A percentile compares a stretch with the other conserved stretches of the same genome.
Evolutionary conservation across 2,113 vertebrate genomes (phyloP).

Genomic region (Numenius arquata): DNA sequence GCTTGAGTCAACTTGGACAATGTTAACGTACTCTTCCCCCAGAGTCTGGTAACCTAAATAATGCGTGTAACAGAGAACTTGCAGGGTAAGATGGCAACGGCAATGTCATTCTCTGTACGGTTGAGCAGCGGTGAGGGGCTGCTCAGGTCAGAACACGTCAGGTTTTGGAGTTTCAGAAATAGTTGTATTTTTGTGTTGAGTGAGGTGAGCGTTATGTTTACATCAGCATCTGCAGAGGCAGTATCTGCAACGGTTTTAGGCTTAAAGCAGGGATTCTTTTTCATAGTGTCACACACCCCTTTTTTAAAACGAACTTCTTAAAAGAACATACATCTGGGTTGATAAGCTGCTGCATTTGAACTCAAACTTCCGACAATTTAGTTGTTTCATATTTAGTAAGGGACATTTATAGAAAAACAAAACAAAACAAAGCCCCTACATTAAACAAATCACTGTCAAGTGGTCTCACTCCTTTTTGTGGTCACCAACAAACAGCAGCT

Average conservation of each 20-base stretch:
- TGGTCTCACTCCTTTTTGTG: rapidly evolving
- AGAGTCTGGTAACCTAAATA: slow-evolving; percentile 89
- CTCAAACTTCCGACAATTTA: neutral
- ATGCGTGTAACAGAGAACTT: rapidly evolving
- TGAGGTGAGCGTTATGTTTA: rapidly evolving
- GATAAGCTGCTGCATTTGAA: neutral
- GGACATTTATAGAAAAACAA: neutral
- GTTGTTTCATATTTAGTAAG: neutral
- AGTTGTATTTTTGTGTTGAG: neutral
- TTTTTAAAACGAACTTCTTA: neutral
- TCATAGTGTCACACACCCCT: too few species aligned
- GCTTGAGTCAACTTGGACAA: slow-evolving; percentile 88
- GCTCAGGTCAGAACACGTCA: neutral
- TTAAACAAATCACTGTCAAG: rapidly evolving
- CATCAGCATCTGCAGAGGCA: neutral
- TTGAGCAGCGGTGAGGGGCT: neutral
- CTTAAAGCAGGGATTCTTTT: neutral
- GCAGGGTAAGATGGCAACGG: neutral
- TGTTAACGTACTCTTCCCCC: slow-evolving; percentile 91
- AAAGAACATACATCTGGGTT: neutral
- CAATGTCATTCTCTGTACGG: neutral
- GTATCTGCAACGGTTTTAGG: neutral
- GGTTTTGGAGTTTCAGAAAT: neutral
- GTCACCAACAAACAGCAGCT: neutral
- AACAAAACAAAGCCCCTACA: rapidly evolving